These are phyloP conservation scores for Diorhabda sublineata DNA, from an alignment of 1,140 invertebrate genomes.

Conservation along the genomic window DNA sequence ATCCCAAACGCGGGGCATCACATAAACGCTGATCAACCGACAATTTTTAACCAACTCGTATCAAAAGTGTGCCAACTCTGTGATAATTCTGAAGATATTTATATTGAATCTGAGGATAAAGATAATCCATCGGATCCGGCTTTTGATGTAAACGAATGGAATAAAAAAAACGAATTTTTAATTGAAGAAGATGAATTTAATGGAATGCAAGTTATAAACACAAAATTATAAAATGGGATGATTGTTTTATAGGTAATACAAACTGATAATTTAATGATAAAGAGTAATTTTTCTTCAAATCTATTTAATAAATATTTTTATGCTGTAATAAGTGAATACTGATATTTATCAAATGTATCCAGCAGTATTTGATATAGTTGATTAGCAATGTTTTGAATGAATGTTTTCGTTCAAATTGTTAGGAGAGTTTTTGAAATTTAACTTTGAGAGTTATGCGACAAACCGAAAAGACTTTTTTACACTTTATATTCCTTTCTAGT, in stretches of 20 bases:
- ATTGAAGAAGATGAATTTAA: background rate
- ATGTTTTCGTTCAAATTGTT: no score
- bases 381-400: no score
- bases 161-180: background rate
- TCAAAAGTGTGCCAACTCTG: background rate
- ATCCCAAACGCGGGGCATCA: conserved; percentile 1
- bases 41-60: background rate
- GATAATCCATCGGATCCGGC: background rate
- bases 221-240: background rate
- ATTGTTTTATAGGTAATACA: background rate
- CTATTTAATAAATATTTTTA: no score
- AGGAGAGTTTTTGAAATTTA: no score
- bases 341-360: no score
- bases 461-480: no score
- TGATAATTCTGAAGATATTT: conserved; percentile 3
- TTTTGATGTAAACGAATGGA: background rate
- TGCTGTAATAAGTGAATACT: no score
- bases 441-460: no score
- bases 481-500: no score
- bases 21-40: conserved; percentile 7
- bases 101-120: background rate
- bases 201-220: background rate
- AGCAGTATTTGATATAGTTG: no score
- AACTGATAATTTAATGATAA: no score
- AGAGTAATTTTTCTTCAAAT: no score